Percentiles rank a stretch among this genome's conserved stretches.
These are phyloP conservation scores for Lophotis ruficrista DNA, from an alignment of 2,113 vertebrate genomes.

Conservation along the genomic window DNA sequence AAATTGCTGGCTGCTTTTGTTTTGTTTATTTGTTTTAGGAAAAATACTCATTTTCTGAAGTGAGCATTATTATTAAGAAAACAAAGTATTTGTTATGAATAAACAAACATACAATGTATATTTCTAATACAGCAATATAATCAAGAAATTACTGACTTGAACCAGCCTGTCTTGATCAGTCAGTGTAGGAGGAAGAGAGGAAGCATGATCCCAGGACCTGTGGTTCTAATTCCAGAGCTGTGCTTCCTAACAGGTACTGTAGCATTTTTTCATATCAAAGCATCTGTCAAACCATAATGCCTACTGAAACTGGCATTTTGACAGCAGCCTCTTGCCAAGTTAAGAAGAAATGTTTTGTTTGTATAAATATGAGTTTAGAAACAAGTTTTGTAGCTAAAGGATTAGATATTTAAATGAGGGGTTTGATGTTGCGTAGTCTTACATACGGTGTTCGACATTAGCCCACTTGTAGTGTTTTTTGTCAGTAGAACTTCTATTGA, in stretches of 20 bases:
- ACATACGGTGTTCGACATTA: accelerated
- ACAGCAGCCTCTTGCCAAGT: background rate
- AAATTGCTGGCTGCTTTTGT: background rate
- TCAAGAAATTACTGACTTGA: slow-evolving; percentile 83
- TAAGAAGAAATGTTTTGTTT: background rate
- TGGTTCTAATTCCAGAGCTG: slow-evolving; percentile 90
- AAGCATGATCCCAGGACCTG: slow-evolving; percentile 73
- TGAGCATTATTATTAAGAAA: background rate
- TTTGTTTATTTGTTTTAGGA: background rate
- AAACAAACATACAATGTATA: background rate
- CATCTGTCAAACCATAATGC: background rate
- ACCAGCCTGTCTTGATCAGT: slow-evolving; percentile 89
- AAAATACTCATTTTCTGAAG: background rate
- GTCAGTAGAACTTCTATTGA: background rate
- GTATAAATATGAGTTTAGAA: background rate
- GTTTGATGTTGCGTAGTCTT: background rate
- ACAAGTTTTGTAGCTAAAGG: background rate
- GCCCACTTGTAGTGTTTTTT: background rate
- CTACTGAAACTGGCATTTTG: background rate
- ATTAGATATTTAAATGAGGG: background rate
- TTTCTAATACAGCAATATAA: slow-evolving; percentile 85
- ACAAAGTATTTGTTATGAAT: background rate
- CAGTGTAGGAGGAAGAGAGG: slow-evolving; percentile 77
- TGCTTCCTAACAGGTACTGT: slow-evolving; percentile 91
- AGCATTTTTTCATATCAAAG: background rate